Evolutionary conservation across 2,888 invertebrate genomes (phyloP), one percentile per base, ranked within the genome.

Genomic region (Busseola fusca): DNA sequence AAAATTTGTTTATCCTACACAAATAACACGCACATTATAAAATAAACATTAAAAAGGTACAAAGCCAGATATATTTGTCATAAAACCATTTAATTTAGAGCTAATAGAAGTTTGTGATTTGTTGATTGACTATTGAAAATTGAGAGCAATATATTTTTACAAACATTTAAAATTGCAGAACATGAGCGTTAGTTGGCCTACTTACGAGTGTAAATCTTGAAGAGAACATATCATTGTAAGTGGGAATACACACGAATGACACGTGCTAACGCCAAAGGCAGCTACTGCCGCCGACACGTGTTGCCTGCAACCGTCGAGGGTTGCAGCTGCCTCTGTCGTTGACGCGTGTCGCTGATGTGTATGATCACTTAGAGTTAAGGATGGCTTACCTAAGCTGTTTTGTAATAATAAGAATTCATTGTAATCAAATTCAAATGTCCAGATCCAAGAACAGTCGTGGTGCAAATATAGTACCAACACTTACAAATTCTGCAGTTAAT

Each of bases 401-500:
- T 7, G 34, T 48, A 16, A 67, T 64, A 9, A n/a, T 25, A n/a
- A 12, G 14, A 34, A 16, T 30, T 18, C 34, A 21, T 18, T 34
- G 1, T 10, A 4, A 16, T 18, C 18, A 18, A 50, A 48, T n/a
- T n/a, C 2, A 0, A 68, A 68, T n/a, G 10, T 3, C 16, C 9
- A 48, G 25, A 21, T 27, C 6, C 10, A 0, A 54, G 52, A 58
- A 76, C 14, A 45, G 7, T 58, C 14, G 4, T 2, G 40, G 42
- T 69, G 21, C 21, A 14, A 5, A 48, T 71, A 54, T 77, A 77
- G 16, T 56, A 77, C 25, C 1, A 57, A 40, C 40, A 64, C 25
- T 58, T 37, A 72, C 67, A 63, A 78, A 59, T 72, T 73, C 59
- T 30, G 48, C 54, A 73, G 64, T 79, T 78, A 62, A 65, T 37